phyloP scores from a whole-genome alignment of 2,113 vertebrate species.

The Lamprologus lemairii region DNA sequence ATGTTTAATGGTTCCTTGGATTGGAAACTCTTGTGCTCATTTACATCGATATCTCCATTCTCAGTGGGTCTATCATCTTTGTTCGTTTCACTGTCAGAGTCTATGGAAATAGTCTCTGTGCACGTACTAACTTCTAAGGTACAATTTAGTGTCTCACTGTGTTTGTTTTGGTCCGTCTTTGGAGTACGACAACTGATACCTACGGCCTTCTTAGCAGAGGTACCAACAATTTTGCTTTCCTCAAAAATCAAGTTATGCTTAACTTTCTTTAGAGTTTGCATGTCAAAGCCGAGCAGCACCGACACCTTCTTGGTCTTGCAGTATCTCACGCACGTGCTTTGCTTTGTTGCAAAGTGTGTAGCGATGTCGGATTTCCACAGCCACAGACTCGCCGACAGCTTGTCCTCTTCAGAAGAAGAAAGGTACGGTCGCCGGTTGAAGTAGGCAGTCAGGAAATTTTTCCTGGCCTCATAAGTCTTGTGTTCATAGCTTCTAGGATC shows the following conservation, averaged over 20 bases:
- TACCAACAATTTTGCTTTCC: conserved; percentile 63
- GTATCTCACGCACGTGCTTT: conserved; percentile 77
- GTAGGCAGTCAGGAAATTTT: conserved; percentile 91
- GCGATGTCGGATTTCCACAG: conserved; percentile 95
- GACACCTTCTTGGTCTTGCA: conserved; percentile 78
- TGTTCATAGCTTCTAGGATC: conserved; percentile 90
- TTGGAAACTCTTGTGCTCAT: background rate
- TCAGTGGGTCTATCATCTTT: conserved; percentile 40
- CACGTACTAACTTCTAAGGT: conserved; percentile 22
- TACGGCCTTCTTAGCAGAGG: conserved; percentile 50
- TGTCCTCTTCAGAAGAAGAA: conserved; percentile 83
- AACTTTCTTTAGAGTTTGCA: conserved; percentile 84
- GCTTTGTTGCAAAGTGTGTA: conserved; percentile 85
- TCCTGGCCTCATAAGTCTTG: conserved; percentile 89
- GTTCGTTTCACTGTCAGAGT: conserved; percentile 64
- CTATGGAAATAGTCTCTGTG: conserved; percentile 62
- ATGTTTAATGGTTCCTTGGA: background rate
- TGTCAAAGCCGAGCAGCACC: conserved; percentile 90
- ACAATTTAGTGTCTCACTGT: conserved; percentile 24
- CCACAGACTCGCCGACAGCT: conserved; percentile 88
- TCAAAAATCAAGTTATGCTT: conserved; percentile 88
- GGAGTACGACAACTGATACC: conserved; percentile 22
- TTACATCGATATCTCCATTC: conserved; percentile 30
- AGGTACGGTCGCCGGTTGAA: conserved; percentile 91
- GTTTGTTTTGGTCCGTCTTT: conserved; percentile 21